Evolutionary conservation across 2,888 invertebrate species (phyloP).

Genomic region (Ptilodon capucinus): DNA sequence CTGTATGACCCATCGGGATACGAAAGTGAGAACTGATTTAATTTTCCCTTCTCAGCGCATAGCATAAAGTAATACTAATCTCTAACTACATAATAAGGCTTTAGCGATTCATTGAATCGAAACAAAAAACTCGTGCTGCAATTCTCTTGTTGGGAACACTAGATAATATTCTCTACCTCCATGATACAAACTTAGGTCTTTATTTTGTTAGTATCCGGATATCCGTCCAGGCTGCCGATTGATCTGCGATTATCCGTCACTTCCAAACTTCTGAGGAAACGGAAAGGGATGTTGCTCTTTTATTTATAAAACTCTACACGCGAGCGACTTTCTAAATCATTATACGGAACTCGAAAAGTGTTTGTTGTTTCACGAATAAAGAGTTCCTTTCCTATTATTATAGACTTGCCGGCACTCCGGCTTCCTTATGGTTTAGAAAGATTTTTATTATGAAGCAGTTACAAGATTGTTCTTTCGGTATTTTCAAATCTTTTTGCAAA

Average conservation of each 20-base stretch:
- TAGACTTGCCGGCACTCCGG: slow-evolving; percentile 14
- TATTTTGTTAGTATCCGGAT: slow-evolving; percentile 38
- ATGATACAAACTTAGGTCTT: slow-evolving; percentile 1
- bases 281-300: slow-evolving; percentile 60
- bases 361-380: slow-evolving; percentile 48
- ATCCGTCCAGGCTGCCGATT: slow-evolving; percentile 51
- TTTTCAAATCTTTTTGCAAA: too few relatives aligned
- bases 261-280: slow-evolving; percentile 41
- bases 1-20: slow-evolving; percentile 18
- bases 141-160: too few relatives aligned
- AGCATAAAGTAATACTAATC: too few relatives aligned
- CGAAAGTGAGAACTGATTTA: slow-evolving; percentile 31
- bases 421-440: slow-evolving; percentile 4
- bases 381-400: slow-evolving; percentile 36
- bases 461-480: too few relatives aligned
- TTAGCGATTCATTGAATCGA: too few relatives aligned
- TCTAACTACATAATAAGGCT: too few relatives aligned
- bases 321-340: slow-evolving; percentile 40
- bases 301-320: slow-evolving; percentile 44
- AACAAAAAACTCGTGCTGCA: too few relatives aligned
- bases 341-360: slow-evolving; percentile 39
- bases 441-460: too few relatives aligned
- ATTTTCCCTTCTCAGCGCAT: slow-evolving; percentile 18
- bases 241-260: slow-evolving; percentile 52
- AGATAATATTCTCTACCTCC: too few relatives aligned